Conservation (phyloP, 2,888 invertebrate genomes). For the Campaea margaritaria region DNA sequence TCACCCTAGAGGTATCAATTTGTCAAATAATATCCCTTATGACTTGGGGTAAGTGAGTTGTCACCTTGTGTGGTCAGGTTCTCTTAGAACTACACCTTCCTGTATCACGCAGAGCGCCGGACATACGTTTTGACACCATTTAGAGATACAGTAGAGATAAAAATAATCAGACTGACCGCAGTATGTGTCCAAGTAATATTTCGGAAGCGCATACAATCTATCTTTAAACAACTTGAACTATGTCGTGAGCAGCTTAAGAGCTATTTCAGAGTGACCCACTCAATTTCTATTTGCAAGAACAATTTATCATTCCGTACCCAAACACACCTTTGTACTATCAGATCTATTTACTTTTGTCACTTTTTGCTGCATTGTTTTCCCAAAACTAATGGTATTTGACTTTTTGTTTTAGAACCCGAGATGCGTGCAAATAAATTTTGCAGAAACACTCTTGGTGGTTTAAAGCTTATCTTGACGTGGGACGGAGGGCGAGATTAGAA, state of each 20-base stretch:
- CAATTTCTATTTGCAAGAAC: slow-evolving; percentile 54
- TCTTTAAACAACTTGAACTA: slow-evolving; percentile 39
- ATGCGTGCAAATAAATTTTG: slow-evolving; percentile 77
- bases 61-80: slow-evolving; percentile 77
- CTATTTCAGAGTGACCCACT: slow-evolving; percentile 12
- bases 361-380: slow-evolving; percentile 78
- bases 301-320: slow-evolving; percentile 71
- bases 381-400: slow-evolving; percentile 63
- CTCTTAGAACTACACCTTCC: slow-evolving; percentile 76
- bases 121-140: slow-evolving; percentile 82
- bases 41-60: slow-evolving; percentile 68
- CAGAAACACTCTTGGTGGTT: slow-evolving; percentile 62
- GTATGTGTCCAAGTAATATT: slow-evolving; percentile 50
- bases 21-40: slow-evolving; percentile 70
- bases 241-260: slow-evolving; percentile 25
- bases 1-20: slow-evolving; percentile 64
- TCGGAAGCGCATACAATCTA: slow-evolving; percentile 28
- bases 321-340: slow-evolving; percentile 77
- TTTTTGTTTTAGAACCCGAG: slow-evolving; percentile 76
- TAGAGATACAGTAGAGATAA: slow-evolving; percentile 75
- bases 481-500: slow-evolving; percentile 64
- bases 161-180: slow-evolving; percentile 81
- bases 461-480: slow-evolving; percentile 62
- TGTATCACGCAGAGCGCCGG: slow-evolving; percentile 79
- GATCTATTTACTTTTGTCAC: slow-evolving; percentile 74